Evolutionary conservation across 2,113 vertebrate species (phyloP).

Genomic region (Argyrosomus japonicus): DNA sequence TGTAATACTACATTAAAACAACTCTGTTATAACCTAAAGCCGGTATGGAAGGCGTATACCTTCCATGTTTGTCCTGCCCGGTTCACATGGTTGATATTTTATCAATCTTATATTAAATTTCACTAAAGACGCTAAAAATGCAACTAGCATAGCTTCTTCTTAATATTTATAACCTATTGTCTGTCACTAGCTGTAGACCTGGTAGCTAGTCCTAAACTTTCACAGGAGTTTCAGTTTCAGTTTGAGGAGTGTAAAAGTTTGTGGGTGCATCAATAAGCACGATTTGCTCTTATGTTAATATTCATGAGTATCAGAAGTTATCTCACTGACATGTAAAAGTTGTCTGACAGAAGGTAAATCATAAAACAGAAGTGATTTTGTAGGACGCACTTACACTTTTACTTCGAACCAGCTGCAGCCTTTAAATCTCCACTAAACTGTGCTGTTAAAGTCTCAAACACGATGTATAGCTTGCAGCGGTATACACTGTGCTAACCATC

Average conservation of each 20-base stretch:
- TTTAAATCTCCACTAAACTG: constrained; percentile 6
- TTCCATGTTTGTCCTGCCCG: too few species aligned
- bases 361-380: not conserved
- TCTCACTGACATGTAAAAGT: not conserved
- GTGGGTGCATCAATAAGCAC: not conserved
- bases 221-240: not conserved
- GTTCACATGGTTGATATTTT: not conserved
- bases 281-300: not conserved
- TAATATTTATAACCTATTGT: not conserved
- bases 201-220: not conserved
- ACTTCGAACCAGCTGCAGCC: not conserved
- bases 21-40: not conserved
- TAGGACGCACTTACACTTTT: not conserved
- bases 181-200: not conserved
- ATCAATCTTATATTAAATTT: not conserved
- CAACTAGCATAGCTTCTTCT: not conserved
- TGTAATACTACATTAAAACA: not conserved
- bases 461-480: not conserved
- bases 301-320: not conserved
- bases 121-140: not conserved
- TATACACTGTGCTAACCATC: not conserved
- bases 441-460: not conserved
- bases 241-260: not conserved
- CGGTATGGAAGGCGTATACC: not conserved
- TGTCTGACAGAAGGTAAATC: not conserved